These are phyloP conservation scores for Abrostola triplasia DNA, from an alignment of 2,888 invertebrate species.

Conservation along the genomic window DNA sequence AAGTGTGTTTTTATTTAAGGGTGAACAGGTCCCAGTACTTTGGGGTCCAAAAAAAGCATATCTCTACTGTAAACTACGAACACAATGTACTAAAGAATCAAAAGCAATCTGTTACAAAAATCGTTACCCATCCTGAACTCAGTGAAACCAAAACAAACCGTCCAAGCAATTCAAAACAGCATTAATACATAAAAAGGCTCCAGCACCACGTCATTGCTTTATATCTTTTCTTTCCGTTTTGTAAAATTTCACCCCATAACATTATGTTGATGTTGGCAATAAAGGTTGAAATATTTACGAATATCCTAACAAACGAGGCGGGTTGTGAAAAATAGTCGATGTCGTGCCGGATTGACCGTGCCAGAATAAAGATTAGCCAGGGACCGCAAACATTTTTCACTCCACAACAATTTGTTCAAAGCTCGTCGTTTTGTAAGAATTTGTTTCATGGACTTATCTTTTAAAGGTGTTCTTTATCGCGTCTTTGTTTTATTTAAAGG, in stretches of 20 bases:
- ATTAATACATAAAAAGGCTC: constrained; percentile 77
- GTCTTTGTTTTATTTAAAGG: no score
- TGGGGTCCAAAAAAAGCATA: no score
- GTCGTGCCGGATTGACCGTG: constrained; percentile 82
- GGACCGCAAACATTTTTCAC: constrained; percentile 63
- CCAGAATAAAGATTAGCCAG: constrained; percentile 76
- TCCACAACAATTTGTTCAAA: constrained; percentile 57
- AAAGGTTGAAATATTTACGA: constrained; percentile 88
- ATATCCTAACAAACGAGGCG: constrained; percentile 85
- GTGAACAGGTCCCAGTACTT: no score
- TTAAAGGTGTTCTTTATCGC: constrained; percentile 7
- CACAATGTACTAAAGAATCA: constrained; percentile 26
- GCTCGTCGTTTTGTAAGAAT: constrained; percentile 33
- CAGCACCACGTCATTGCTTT: constrained; percentile 78
- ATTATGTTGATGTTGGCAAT: constrained; percentile 88
- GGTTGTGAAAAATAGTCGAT: constrained; percentile 81
- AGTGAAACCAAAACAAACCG: constrained; percentile 43
- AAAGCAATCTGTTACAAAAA: constrained; percentile 4
- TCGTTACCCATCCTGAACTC: constrained; percentile 1
- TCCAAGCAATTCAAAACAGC: constrained; percentile 51
- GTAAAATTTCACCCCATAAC: constrained; percentile 86
- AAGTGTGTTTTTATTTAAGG: no score
- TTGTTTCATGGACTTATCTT: constrained; percentile 14
- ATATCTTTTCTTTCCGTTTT: constrained; percentile 87
- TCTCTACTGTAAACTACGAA: no score